These are phyloP conservation scores for Tokudaia muenninki DNA, from an alignment of 2,797 vertebrate genomes.

Conservation along the genomic window DNA sequence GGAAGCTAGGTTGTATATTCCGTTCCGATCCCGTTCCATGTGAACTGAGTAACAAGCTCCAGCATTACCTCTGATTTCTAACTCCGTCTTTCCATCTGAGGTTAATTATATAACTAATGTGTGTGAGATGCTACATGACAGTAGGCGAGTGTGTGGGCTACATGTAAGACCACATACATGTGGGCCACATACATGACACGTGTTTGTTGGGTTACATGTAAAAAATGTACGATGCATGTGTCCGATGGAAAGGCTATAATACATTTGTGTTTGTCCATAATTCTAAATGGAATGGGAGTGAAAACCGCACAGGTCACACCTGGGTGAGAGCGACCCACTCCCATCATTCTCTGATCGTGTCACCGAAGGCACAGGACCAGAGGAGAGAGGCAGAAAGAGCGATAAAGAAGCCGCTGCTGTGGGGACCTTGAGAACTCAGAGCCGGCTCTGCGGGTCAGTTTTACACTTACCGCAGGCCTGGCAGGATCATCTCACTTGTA, in stretches of 20 bases:
- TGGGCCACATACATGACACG: too few species aligned
- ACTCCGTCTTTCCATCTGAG: background rate
- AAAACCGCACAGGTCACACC: background rate
- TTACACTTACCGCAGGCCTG: background rate
- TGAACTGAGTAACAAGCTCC: background rate
- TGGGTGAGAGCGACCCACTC: background rate
- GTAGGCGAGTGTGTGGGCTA: too few species aligned
- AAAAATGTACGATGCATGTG: background rate
- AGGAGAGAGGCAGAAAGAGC: background rate
- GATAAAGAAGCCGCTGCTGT: rapidly evolving
- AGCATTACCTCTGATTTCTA: background rate
- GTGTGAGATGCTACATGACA: background rate
- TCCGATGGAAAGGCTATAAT: background rate
- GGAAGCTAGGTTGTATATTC: background rate
- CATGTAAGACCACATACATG: too few species aligned
- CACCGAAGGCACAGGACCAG: background rate
- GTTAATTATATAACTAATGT: background rate
- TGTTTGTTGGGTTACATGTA: background rate
- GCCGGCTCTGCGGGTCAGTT: background rate
- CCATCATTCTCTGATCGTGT: background rate
- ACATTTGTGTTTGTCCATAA: background rate
- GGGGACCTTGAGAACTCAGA: rapidly evolving
- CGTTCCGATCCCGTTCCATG: rapidly evolving
- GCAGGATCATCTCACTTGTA: background rate
- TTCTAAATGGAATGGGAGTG: background rate